Base-by-base conservation (phyloP, 2,888 invertebrate genomes). In the Perizoma affinitatum region DNA sequence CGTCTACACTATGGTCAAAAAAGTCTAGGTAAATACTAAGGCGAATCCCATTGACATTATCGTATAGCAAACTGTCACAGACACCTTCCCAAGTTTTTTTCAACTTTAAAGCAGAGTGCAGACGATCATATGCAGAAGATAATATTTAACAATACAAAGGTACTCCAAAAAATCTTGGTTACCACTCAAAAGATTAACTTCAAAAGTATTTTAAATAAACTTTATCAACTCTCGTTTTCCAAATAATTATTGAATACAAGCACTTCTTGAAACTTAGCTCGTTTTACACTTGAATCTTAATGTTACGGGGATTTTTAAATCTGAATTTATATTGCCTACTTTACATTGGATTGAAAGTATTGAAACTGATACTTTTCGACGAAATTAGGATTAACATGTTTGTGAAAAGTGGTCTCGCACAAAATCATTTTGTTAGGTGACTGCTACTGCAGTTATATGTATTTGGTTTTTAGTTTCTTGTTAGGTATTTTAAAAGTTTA, bases 321-420 rank as follows among this genome's bases (percentile, higher is more conserved):
- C 34, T 54, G 58, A 62, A 58, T 62, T 47, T 58, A 62, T 54
- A 62, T 62, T 58, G 54, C 54, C 54, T 58, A 58, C 57, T 57
- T 48, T 50, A 8, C 51, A 44, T 48, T 44, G 54, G 49, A 45
- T 56, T 11, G 58, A 62, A 62, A 52, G 54, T 52, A 45, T 56
- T 11, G 58, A 62, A 62, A 52, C 53, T 33, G 62, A 63, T 63
- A 62, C 58, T 58, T 63, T 52, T 33, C 42, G 41, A 22, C 6
- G 38, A 38, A 38, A 22, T 22, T 38, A 38, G 7, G 7, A 38
- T 38, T 38, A 38, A 38, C 38, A 22, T 22, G 22, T 22, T 38
- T 38, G 38, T 38, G 7, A 6, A 38, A 38, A 38, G 38, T 38
- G 4, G 5, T 4, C 38, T 6, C 7, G 38, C 44, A 60, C 59